Evolutionary conservation across 92 coral and sea anemone genomes (phyloP).

Genomic region (Anthopleura xanthogrammica): DNA sequence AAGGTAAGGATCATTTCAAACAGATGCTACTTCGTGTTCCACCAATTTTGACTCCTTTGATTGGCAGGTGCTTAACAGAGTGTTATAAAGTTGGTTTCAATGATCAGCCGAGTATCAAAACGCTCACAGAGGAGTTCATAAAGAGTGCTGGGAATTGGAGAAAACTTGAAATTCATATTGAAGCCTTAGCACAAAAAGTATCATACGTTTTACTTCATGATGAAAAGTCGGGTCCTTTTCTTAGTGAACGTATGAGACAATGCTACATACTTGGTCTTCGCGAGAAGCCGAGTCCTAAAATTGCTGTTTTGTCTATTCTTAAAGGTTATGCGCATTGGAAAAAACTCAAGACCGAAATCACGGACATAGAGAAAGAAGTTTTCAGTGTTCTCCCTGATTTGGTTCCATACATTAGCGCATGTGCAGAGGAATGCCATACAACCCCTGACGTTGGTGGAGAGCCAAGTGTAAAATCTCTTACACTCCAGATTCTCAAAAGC

Average conservation of each 20-base stretch:
- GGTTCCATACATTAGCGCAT: not conserved
- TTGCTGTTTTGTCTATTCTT: not conserved
- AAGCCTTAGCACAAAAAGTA: not conserved
- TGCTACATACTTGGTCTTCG: not conserved
- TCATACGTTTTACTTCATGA: not conserved
- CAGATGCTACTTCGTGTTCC: not conserved
- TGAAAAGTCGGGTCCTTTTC: not conserved
- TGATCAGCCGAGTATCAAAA: not conserved
- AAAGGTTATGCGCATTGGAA: not conserved
- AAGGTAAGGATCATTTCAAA: not conserved
- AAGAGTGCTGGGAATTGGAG: not conserved
- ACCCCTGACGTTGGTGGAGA: not conserved
- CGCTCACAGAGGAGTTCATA: not conserved
- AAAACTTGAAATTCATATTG: not conserved
- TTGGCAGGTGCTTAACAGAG: conserved; percentile 10
- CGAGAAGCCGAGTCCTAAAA: not conserved
- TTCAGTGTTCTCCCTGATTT: not conserved
- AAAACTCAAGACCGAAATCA: not conserved
- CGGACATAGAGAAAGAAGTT: not conserved
- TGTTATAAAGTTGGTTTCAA: not conserved
- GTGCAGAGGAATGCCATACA: not conserved
- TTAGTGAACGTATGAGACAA: not conserved
- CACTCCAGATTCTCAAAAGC: not conserved
- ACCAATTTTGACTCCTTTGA: not conserved
- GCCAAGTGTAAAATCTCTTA: not conserved